Evolutionary conservation across 1,140 invertebrate genomes (phyloP), one percentile per base, ranked within the genome.

Genomic region (Ceratina australensis): DNA sequence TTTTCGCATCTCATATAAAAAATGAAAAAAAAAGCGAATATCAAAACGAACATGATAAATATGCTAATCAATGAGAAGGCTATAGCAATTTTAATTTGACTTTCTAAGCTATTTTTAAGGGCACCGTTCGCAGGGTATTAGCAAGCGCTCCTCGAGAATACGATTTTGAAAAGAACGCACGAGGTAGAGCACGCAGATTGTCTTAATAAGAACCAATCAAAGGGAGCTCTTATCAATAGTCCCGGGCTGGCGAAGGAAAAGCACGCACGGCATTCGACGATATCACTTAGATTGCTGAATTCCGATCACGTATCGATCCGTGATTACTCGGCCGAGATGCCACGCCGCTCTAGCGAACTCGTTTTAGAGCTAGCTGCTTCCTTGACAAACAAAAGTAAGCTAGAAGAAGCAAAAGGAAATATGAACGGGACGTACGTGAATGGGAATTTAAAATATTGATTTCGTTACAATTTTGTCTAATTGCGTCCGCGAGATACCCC

Each of bases 261-360:
- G 66, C 74, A 71, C 67, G 74, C 26, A 61, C 28, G 66, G 47
- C 20, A 71, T 61, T 54, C 57, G 57, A 76, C 47, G 74, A 60
- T 77, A 77, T 61, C 67, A 63, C 67, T 77, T 71, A 63, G 67
- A 61, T 71, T 56, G 52, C 57, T n/a, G 57, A 54, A 77, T 71
- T 77, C 74, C 74, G 66, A 77, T 77, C 74, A 77, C 74, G 74
- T 77, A 77, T 77, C 74, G 67, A 77, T 77, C 57, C 74, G 57
- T 71, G 74, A 77, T 77, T 77, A 69, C 74, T 77, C 74, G 57
- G 22, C 57, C 52, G 20, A 77, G 71, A 71, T 22, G 52, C 52
- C n/a, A 42, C 33, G 56, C 24, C 26, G 24, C 49, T 61, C 28
- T 47, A 16, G 28, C 24, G 47, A 71, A 77, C n/a, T 47, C 57